These are phyloP conservation scores for Mythimna lalbum DNA, from an alignment of 2,888 invertebrate genomes.

Conservation along the genomic window DNA sequence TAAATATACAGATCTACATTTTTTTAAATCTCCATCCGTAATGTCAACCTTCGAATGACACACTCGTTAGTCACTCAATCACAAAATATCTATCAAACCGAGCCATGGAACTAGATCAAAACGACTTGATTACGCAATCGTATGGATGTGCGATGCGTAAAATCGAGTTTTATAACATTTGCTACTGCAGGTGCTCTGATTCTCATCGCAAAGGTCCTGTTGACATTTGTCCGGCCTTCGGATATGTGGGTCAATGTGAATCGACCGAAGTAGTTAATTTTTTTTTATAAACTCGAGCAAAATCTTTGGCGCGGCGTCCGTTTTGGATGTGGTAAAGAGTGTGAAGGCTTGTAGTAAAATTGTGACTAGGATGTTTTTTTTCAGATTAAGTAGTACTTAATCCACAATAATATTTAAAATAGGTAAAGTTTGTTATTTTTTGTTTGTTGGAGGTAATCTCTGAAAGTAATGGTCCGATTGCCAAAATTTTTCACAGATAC, in stretches of 20 bases:
- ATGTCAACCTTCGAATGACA: not conserved
- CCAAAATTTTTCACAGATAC: too few species aligned
- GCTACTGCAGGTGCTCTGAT: slow-evolving; percentile 77
- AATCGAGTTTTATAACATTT: slow-evolving; percentile 68
- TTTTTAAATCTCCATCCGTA: not conserved
- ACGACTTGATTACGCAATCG: slow-evolving; percentile 49
- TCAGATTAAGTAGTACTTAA: too few species aligned
- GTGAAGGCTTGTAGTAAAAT: too few species aligned
- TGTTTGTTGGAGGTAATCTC: too few species aligned
- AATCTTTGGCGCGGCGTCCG: slow-evolving; percentile 23
- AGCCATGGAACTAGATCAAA: slow-evolving; percentile 35
- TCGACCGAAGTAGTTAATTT: slow-evolving; percentile 39
- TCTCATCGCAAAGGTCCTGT: slow-evolving; percentile 85
- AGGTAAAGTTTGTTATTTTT: too few species aligned
- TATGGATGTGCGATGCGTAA: slow-evolving; percentile 35
- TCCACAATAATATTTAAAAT: too few species aligned
- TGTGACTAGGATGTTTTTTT: too few species aligned
- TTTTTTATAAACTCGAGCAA: slow-evolving; percentile 43
- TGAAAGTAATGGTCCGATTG: too few species aligned
- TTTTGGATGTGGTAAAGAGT: slow-evolving; percentile 37
- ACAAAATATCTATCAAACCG: not conserved
- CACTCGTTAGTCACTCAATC: not conserved
- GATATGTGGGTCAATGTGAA: slow-evolving; percentile 82
- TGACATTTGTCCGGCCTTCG: slow-evolving; percentile 86
- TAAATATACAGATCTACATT: not conserved